Evolutionary conservation across 30 jellyfish, hydroid and myxozoan species (phyloP).

Genomic region (Aurelia sp.): DNA sequence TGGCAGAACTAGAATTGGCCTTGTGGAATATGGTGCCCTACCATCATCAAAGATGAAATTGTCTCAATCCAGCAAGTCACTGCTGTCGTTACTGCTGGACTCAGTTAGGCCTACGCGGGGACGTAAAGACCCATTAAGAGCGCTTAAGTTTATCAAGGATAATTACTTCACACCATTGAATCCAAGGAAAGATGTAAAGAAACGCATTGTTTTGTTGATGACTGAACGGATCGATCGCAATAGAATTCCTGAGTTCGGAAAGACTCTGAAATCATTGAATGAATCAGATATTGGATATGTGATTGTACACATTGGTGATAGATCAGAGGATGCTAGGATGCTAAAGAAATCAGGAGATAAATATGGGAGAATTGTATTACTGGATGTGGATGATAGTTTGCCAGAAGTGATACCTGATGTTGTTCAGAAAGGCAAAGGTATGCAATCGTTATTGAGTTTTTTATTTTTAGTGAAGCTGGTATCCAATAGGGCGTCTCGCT

Average conservation of each 20-base stretch:
- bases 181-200: slow-evolving; percentile 35
- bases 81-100: slow-evolving; percentile 13
- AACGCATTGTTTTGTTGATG: slow-evolving; percentile 23
- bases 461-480: too few relatives aligned
- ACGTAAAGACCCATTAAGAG: slow-evolving; percentile 21
- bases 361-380: slow-evolving; percentile 23
- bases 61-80: background rate
- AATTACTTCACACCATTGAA: slow-evolving; percentile 1
- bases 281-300: slow-evolving; percentile 10
- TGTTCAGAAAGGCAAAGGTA: slow-evolving; percentile 14
- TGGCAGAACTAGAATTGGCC: slow-evolving; percentile 30
- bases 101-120: slow-evolving; percentile 11
- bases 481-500: too few relatives aligned
- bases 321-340: background rate
- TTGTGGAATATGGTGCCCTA: slow-evolving; percentile 31
- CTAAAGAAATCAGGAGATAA: background rate
- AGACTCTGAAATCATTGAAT: slow-evolving; percentile 1
- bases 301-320: slow-evolving; percentile 31
- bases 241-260: background rate
- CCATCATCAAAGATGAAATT: slow-evolving; percentile 21
- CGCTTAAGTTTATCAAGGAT: slow-evolving; percentile 31
- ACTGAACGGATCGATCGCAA: slow-evolving; percentile 12
- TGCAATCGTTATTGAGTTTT: background rate
- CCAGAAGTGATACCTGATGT: slow-evolving; percentile 60
- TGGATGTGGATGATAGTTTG: slow-evolving; percentile 1